Base-by-base conservation (phyloP, 2,797 vertebrate species). In the Anableps anableps region DNA sequence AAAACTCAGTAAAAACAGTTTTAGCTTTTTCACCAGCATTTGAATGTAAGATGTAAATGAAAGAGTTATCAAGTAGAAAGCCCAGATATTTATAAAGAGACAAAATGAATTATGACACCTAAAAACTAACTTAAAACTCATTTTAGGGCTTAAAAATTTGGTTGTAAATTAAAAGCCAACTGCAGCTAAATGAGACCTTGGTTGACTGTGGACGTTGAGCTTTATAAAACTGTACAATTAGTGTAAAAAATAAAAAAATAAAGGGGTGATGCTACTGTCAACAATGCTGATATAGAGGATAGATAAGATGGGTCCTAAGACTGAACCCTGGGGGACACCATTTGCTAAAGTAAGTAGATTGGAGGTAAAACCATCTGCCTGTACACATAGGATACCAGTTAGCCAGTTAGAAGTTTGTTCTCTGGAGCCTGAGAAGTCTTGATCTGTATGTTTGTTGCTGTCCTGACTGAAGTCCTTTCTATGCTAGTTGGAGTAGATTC, bases 401-500 rank as follows among this genome's bases (percentile, higher is more conserved):
- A n/a, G 31, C 14, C 60, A 34, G 6, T 34, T 34, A 21, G 16
- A 34, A 34, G 58, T 34, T 34, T 16, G 60, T 62, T 34, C 5
- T 62, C 31, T 62, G 29, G 6, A 34, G 58, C 58, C 6, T 31
- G 58, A 62, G 4, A 34, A 34, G 60, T 36, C 17, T 34, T 62
- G 34, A 66, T 38, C 21, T 38, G 47, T 19, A 51, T 4, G 43
- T 23, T 16, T 29, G n/a, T 9, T 71, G 26, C 17, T 29, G 13
- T 29, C 14, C 14, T 43, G 38, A 29, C 68, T 47, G 41, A 43
- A 23, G 26, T 71, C n/a, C 66, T 64, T 73, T 55, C 74, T 64
- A 14, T 62, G 88, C 43, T 45, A 91, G 82, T 77, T 80, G n/a
- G 11, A 60, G 23, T 41, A 29, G 41, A 43, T 87, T 74, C 14